phyloP scores from a whole-genome alignment of 2,888 invertebrate species.

The Nymphalis urticae region DNA sequence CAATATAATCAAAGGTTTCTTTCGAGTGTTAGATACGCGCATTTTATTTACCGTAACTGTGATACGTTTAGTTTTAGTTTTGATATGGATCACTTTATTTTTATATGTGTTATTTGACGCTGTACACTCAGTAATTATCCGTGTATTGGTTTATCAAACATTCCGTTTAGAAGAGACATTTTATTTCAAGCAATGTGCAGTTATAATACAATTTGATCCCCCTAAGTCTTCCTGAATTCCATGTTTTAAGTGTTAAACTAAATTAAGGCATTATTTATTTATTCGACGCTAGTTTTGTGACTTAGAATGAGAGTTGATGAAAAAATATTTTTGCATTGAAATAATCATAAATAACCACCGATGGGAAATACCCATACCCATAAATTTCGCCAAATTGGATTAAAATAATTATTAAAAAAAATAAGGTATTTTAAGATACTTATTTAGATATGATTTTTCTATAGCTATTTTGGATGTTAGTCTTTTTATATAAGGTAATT shows the following conservation, averaged over 20 bases:
- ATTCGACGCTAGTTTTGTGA: conserved; percentile 10
- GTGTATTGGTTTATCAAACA: conserved; percentile 27
- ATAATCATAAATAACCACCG: not conserved
- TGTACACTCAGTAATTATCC: not conserved
- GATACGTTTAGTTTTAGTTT: conserved; percentile 62
- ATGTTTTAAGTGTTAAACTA: conserved; percentile 19
- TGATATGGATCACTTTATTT: conserved; percentile 4
- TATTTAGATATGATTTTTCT: not conserved
- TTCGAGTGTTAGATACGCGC: conserved; percentile 46
- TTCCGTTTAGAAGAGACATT: conserved; percentile 27
- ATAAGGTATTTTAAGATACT: conserved; percentile 1
- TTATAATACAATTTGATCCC: conserved; percentile 16
- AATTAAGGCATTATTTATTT: conserved; percentile 14
- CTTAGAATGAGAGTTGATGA: not conserved
- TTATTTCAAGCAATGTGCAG: conserved; percentile 8
- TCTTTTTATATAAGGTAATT: conserved; percentile 2
- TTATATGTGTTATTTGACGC: conserved; percentile 14
- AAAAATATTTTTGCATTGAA: conserved; percentile 2
- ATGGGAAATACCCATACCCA: not conserved
- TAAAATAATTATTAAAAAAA: not conserved
- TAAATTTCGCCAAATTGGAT: conserved; percentile 4
- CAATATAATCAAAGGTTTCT: not conserved
- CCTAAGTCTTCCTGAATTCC: conserved; percentile 32
- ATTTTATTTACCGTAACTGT: conserved; percentile 76
- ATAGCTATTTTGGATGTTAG: conserved; percentile 3